Conservation (phyloP, 2,888 invertebrate genomes). For the Caenorhabditis macrosperma region DNA sequence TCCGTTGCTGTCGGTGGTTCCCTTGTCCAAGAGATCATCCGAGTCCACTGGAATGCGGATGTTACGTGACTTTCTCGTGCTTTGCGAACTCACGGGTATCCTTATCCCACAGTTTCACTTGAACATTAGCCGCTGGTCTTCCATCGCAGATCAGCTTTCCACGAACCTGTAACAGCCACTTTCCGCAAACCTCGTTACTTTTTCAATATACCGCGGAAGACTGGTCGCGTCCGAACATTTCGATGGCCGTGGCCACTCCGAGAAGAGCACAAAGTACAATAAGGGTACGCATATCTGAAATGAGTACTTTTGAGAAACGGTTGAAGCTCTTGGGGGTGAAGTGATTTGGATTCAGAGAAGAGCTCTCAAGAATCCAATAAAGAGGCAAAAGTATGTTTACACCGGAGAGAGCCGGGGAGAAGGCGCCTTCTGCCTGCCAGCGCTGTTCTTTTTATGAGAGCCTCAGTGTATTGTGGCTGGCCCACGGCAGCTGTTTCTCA, state of each 20-base stretch:
- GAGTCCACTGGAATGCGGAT: conserved; percentile 56
- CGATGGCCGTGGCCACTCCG: conserved; percentile 50
- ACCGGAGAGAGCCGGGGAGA: conserved; percentile 24
- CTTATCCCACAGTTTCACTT: conserved; percentile 69
- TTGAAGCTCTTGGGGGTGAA: neutral
- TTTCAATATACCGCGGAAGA: conserved; percentile 53
- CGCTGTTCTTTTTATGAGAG: conserved; percentile 55
- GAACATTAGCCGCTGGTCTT: conserved; percentile 61
- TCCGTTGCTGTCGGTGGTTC: conserved; percentile 63
- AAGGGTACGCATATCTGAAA: conserved; percentile 55
- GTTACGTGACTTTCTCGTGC: neutral
- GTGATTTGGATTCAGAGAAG: neutral
- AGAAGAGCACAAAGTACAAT: conserved; percentile 35
- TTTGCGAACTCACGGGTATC: conserved; percentile 58
- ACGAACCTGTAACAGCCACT: conserved; percentile 36
- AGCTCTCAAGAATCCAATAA: conserved; percentile 8
- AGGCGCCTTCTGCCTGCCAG: conserved; percentile 36
- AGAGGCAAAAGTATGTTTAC: conserved; percentile 18
- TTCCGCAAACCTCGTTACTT: neutral
- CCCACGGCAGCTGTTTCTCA: conserved; percentile 38
- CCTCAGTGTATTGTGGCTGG: conserved; percentile 35
- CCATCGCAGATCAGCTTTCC: conserved; percentile 66
- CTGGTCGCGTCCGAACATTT: conserved; percentile 66
- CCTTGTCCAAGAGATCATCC: conserved; percentile 67
- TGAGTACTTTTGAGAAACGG: neutral